Conservation (phyloP, 2,888 invertebrate species). For the Podabrus alpinus region DNA sequence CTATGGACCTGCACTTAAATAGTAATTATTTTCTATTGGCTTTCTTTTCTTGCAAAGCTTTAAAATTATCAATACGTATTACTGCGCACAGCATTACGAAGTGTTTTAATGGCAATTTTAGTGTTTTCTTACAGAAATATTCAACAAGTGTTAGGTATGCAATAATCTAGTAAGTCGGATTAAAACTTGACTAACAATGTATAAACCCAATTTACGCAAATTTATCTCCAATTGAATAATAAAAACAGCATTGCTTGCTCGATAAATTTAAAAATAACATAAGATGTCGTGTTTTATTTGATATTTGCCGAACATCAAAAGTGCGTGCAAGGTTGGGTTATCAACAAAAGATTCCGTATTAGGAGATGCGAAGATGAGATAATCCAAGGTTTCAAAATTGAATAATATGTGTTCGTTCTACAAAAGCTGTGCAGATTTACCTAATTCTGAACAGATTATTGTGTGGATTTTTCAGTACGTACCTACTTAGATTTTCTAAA, state of each 20-base stretch:
- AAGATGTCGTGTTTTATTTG: neutral
- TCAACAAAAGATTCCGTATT: neutral
- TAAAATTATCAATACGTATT: neutral
- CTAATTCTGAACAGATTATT: neutral
- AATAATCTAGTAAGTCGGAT: neutral
- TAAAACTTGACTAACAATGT: neutral
- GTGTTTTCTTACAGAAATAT: neutral
- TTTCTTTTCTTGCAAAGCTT: neutral
- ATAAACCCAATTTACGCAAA: neutral
- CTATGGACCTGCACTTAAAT: neutral
- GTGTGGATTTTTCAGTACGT: neutral
- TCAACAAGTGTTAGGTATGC: neutral
- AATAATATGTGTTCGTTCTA: neutral
- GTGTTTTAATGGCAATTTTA: neutral
- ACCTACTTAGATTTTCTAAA: no score
- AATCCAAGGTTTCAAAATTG: neutral
- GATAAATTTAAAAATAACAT: neutral
- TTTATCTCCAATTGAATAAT: neutral
- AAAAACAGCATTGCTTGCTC: neutral
- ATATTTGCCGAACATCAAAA: neutral
- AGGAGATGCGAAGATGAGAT: neutral
- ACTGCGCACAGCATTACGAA: neutral
- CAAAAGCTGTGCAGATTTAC: neutral
- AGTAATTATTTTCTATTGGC: neutral
- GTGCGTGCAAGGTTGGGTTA: neutral